Conservation (phyloP, 2,888 invertebrate species). For the Griposia aprilina region DNA sequence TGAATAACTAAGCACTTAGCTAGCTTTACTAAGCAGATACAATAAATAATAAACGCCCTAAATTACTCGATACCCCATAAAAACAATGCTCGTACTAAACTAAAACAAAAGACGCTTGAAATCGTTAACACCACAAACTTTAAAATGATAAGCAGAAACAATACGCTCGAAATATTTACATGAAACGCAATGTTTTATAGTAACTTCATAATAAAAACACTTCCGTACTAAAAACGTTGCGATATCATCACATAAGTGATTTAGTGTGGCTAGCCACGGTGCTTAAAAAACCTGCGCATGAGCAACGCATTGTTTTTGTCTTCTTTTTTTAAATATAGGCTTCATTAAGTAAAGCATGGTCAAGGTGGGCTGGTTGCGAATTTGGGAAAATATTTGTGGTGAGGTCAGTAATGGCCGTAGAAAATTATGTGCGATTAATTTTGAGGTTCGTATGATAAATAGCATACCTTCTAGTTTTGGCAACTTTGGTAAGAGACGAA, state of each 20-base stretch:
- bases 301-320: conserved; percentile 60
- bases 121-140: conserved; percentile 15
- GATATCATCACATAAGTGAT: conserved; percentile 75
- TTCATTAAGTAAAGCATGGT: conserved; percentile 68
- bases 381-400: conserved; percentile 35
- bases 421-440: conserved; percentile 21
- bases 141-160: conserved; percentile 42
- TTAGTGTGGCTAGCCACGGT: conserved; percentile 66
- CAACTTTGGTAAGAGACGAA: background rate
- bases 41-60: background rate
- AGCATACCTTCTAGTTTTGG: background rate
- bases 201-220: conserved; percentile 74
- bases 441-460: conserved; percentile 14
- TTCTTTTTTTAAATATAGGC: conserved; percentile 53
- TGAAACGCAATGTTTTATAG: conserved; percentile 61
- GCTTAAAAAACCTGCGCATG: conserved; percentile 50
- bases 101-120: conserved; percentile 26
- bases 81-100: background rate
- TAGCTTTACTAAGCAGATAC: background rate
- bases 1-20: background rate
- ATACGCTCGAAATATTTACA: conserved; percentile 52
- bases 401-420: conserved; percentile 44
- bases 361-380: conserved; percentile 60
- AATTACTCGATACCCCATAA: background rate
- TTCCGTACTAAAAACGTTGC: conserved; percentile 77